Percentiles rank a stretch among this genome's conserved stretches.
phyloP scores from a whole-genome alignment of 2,888 invertebrate species.

The Nemapogon koenigi region DNA sequence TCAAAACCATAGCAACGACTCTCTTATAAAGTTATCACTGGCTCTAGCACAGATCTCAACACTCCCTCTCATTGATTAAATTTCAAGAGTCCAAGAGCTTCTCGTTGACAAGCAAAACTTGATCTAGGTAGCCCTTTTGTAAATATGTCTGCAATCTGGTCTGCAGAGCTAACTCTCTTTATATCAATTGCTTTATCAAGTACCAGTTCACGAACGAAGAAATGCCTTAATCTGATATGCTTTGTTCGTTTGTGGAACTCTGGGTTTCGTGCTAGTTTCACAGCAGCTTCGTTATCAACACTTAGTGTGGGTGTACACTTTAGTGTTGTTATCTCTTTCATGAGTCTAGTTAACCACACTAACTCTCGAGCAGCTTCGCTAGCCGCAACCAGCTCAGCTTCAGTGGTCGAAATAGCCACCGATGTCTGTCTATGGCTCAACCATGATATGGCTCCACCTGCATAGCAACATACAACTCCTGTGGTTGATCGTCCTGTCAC shows the following conservation, averaged over 20 bases:
- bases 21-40: too few species aligned
- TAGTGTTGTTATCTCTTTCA: constrained; percentile 13
- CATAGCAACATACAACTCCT: constrained; percentile 16
- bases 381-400: constrained; percentile 24
- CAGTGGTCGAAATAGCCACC: constrained; percentile 24
- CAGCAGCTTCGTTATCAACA: constrained; percentile 20
- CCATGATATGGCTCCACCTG: constrained; percentile 23
- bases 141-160: constrained; percentile 13
- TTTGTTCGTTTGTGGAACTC: constrained; percentile 20
- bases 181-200: constrained; percentile 1
- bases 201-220: constrained; percentile 10
- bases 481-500: constrained; percentile 11
- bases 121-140: constrained; percentile 11
- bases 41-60: too few species aligned
- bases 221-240: constrained; percentile 16
- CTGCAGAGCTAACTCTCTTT: neutral
- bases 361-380: constrained; percentile 21
- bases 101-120: too few species aligned
- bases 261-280: constrained; percentile 18
- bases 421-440: constrained; percentile 21
- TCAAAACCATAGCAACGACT: too few species aligned
- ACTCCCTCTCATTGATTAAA: too few species aligned
- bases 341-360: constrained; percentile 21
- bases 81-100: too few species aligned
- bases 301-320: constrained; percentile 12